Evolutionary conservation across 2,888 invertebrate species (phyloP).

Genomic region (Acrobasis repandana): DNA sequence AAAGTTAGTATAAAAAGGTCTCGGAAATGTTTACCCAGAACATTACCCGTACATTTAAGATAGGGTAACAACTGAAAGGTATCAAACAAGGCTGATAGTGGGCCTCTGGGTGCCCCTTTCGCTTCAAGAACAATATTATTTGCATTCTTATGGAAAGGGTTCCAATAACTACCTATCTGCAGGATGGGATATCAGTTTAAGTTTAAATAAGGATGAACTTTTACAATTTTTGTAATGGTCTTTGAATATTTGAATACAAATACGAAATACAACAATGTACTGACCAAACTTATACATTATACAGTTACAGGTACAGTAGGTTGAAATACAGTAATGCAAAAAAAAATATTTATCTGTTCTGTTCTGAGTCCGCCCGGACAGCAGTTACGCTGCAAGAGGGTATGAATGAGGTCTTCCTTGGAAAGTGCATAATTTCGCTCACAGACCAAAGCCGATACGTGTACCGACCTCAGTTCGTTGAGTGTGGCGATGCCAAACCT

Average conservation of each 20-base stretch:
- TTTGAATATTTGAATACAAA: not conserved
- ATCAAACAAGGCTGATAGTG: constrained; percentile 45
- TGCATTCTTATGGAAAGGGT: constrained; percentile 57
- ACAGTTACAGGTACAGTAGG: no score
- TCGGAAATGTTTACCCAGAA: constrained; percentile 39
- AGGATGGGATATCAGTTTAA: constrained; percentile 6
- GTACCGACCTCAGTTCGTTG: no score
- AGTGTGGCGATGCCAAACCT: no score
- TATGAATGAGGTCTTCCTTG: no score
- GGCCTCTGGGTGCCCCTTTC: constrained; percentile 47
- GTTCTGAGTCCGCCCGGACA: no score
- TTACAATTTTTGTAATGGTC: not conserved
- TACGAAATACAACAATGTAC: not conserved
- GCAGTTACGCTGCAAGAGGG: no score
- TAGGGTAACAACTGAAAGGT: constrained; percentile 40
- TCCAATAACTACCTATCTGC: constrained; percentile 43
- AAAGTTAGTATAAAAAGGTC: constrained; percentile 37
- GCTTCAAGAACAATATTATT: constrained; percentile 56
- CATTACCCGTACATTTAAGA: constrained; percentile 40
- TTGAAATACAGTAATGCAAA: no score
- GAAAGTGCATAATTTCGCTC: no score
- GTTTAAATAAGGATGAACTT: not conserved
- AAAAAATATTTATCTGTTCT: no score
- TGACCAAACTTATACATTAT: no score
- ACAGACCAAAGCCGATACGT: no score